Evolutionary conservation across 2,797 vertebrate genomes (phyloP), one percentile per base, ranked within the genome.

Genomic region (Cryptoprocta ferox): DNA sequence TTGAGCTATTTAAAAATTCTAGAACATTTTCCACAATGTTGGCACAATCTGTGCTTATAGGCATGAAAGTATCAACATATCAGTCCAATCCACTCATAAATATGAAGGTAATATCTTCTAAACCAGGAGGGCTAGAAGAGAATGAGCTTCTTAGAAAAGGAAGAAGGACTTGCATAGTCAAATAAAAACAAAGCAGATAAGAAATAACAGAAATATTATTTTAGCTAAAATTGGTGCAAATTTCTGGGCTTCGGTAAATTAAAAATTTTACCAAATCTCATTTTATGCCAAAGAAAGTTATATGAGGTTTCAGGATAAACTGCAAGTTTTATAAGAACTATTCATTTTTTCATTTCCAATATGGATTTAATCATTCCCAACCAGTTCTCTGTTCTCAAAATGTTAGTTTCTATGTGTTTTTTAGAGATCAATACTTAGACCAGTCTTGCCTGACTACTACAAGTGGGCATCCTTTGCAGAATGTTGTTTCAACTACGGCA

Each of bases 1-100:
- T 50, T 85, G 50, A 96, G 35, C 21, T 48, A 73, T 89, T 96
- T 83, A 80, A 30, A 96, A 86, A 84, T 24, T 95, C 95, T 80
- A 86, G 9, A 95, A 93, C 45, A 61, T 16, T 89, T 94, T 91
- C 59, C 30, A 90, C 61, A 89, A 75, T 30, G 28, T 48, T 76
- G 28, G 48, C 73, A 86, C 61, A 81, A 83, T 88, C 71, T 89
- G 30, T 86, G 37, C 26, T 75, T 24, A 70, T 4, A 83, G 59
- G 35, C 32, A 81, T 53, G 26, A 71, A 78, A 89, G 88, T 56
- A n/a, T 61, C 45, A 78, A 50, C 21, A 11, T 7, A 45, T 37
- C 28, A 73, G 11, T 35, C 12, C 14, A 45, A 48, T 90, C 16
- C n/a, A 61, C 79, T 85, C 90, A 70, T 76, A 95, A 37, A 81